Conservation (phyloP, 2,113 vertebrate species). For the Lasiurus cinereus region DNA sequence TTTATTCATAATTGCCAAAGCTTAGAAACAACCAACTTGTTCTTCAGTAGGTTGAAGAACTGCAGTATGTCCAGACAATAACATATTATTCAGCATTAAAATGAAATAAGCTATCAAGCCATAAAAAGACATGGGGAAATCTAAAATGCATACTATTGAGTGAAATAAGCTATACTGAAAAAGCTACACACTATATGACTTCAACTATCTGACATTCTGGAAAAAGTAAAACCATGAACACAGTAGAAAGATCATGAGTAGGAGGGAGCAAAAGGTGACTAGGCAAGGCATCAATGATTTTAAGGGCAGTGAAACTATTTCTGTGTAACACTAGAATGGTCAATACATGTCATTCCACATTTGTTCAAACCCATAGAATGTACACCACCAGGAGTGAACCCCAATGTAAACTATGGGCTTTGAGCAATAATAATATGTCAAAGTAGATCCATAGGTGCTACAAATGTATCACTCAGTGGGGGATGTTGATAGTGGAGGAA, state of each 20-base stretch:
- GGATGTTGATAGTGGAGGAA: neutral
- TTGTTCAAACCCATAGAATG: neutral
- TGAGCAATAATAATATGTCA: neutral
- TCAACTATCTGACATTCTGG: neutral
- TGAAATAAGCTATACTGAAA: neutral
- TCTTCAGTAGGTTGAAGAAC: neutral
- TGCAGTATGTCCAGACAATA: neutral
- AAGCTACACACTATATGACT: neutral
- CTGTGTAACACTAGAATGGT: no score
- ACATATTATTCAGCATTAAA: neutral
- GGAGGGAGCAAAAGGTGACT: neutral
- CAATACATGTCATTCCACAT: neutral
- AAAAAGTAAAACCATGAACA: neutral
- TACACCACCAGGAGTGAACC: neutral
- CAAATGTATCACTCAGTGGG: neutral
- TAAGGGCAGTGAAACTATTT: neutral
- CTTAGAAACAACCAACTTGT: neutral
- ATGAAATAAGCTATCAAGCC: neutral
- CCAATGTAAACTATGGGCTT: neutral
- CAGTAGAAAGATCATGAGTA: neutral
- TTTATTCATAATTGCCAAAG: slow-evolving; percentile 27
- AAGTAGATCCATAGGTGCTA: neutral
- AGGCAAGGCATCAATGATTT: neutral
- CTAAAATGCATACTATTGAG: neutral
- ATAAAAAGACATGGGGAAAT: neutral